These are phyloP conservation scores for Argyrosomus japonicus DNA, from an alignment of 2,113 vertebrate genomes.

Conservation along the genomic window DNA sequence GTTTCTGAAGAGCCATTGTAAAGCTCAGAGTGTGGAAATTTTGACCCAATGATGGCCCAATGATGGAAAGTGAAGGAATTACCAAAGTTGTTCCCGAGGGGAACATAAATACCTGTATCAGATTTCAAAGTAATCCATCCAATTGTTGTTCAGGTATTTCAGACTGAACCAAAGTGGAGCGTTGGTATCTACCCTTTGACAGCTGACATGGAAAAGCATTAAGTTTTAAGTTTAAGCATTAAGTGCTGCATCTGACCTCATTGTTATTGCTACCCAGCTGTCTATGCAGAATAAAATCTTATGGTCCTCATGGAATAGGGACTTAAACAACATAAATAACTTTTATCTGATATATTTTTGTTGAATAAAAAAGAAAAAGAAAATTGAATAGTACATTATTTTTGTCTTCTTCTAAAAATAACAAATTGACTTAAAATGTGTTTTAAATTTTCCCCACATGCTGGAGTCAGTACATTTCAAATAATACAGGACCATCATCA, in stretches of 20 bases:
- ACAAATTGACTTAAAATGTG: neutral
- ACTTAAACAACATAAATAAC: neutral
- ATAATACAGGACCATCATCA: neutral
- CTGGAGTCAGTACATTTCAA: neutral
- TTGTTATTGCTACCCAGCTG: neutral
- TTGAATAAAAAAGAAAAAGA: neutral
- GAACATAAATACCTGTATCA: neutral
- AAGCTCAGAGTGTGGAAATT: no score
- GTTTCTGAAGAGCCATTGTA: no score
- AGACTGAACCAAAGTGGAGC: neutral
- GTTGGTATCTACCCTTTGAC: neutral
- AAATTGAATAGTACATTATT: neutral
- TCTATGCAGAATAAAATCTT: neutral
- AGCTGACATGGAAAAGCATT: neutral
- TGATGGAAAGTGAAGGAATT: neutral
- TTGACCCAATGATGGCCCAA: no score
- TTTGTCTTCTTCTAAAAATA: neutral
- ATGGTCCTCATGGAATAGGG: neutral
- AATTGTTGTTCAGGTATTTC: no score
- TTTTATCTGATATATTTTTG: neutral
- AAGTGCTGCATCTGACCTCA: neutral
- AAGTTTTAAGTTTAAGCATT: no score
- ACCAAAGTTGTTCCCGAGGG: no score
- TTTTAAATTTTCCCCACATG: neutral
- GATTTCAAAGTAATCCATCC: neutral